Base-by-base conservation (phyloP, 2,797 vertebrate genomes). In the Betta splendens region DNA sequence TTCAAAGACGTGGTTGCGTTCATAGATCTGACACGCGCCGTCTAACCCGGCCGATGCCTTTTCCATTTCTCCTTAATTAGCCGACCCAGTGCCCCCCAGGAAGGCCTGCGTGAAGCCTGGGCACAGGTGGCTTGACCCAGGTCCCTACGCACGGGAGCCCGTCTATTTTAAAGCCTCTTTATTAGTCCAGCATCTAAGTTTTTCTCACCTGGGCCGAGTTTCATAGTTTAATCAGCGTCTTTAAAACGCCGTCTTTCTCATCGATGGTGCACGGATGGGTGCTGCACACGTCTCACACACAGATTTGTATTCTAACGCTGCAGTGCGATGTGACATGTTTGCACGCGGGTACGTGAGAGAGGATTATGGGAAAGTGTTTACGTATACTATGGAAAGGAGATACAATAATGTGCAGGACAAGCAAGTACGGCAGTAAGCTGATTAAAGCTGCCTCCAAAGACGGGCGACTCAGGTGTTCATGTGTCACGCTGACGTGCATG, bases 51-150 rank as follows among this genome's bases (percentile, higher is more conserved):
- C 63, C 66, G 54, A 79, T 66, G 68, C 49, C 69, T 65, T 75
- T 79, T 83, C 76, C 74, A 72, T 86, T 81, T 81, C 42, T 40
- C 65, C 82, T 83, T 75, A 88, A 91, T 91, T 89, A 89, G 77
- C 64, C 37, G 61, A 72, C 81, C 55, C 76, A 88, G 85, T 60
- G 70, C 53, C 67, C 75, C 75, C 1, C 23, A 77, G 80, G 67
- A 64, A 68, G 22, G 17, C 49, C 50, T 4, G 7, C 39, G 43
- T 20, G 61, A 68, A 70, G 55, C 35, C 9, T 47, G 56, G 75
- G 67, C 49, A 43, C 80, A 80, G 69, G 79, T 65, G 61, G 65
- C 59, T 46, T 42, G 75, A 75, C 69, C 64, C 55, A 17, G 33
- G 57, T n/a, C 67, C 18, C 35, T 13, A 26, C 29, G 53, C 28